A percentile compares a stretch with the other conserved stretches of the same genome.
Conservation (phyloP, 2,113 vertebrate species). For the Xenus cinereus region DNA sequence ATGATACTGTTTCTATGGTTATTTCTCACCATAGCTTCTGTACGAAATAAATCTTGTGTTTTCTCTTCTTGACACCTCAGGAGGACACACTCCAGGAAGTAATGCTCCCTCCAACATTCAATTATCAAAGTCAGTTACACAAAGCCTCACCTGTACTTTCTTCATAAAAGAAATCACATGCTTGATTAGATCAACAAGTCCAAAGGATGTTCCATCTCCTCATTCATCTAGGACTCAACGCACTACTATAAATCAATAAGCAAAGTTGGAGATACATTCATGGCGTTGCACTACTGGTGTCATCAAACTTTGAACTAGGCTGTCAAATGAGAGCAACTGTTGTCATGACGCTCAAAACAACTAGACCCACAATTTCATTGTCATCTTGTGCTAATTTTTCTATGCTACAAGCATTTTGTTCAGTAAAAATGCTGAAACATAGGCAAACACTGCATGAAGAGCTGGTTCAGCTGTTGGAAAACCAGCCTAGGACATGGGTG, state of each 20-base stretch:
- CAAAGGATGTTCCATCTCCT: neutral
- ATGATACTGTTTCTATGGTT: neutral
- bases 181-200: neutral
- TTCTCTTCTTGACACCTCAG: neutral
- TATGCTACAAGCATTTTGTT: neutral
- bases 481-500: neutral
- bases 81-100: neutral
- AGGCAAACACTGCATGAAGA: neutral
- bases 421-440: neutral
- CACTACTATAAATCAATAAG: neutral
- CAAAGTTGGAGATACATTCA: neutral
- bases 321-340: neutral
- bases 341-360: neutral
- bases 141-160: neutral
- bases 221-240: neutral
- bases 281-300: too few relatives aligned
- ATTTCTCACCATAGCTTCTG: neutral
- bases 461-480: neutral
- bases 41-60: neutral
- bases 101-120: neutral
- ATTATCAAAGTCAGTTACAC: neutral
- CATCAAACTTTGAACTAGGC: neutral
- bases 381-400: neutral
- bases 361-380: neutral
- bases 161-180: neutral